Evolutionary conservation across 2,113 vertebrate genomes (phyloP).

Genomic region (Ptilonorhynchus violaceus): DNA sequence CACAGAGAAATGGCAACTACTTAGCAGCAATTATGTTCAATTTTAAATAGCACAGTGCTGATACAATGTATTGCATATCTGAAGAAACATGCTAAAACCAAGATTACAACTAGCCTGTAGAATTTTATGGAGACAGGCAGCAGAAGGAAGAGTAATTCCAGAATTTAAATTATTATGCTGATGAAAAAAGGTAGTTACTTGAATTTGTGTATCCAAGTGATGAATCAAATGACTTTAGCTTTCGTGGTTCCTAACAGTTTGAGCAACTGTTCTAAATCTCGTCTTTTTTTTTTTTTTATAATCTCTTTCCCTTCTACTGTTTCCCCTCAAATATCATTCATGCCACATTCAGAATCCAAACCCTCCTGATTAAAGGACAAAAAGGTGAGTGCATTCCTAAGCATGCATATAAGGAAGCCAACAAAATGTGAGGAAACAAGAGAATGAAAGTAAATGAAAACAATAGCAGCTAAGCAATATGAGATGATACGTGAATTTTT

Average conservation of each 20-base stretch:
- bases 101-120: neutral
- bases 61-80: neutral
- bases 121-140: neutral
- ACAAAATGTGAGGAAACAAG: neutral
- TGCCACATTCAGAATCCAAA: neutral
- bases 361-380: neutral
- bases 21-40: neutral
- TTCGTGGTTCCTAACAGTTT: neutral
- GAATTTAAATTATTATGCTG: neutral
- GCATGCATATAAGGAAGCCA: neutral
- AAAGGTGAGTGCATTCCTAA: neutral
- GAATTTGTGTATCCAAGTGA: neutral
- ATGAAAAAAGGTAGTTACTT: neutral
- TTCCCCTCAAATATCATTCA: neutral
- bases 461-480: neutral
- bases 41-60: neutral
- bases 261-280: neutral
- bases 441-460: neutral
- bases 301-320: neutral
- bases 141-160: neutral
- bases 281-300: neutral
- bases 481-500: neutral
- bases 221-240: neutral
- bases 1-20: neutral
- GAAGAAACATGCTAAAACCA: neutral